Evolutionary conservation across 2,797 vertebrate species (phyloP).

Genomic region (Sternarchorhynchus goeldii): DNA sequence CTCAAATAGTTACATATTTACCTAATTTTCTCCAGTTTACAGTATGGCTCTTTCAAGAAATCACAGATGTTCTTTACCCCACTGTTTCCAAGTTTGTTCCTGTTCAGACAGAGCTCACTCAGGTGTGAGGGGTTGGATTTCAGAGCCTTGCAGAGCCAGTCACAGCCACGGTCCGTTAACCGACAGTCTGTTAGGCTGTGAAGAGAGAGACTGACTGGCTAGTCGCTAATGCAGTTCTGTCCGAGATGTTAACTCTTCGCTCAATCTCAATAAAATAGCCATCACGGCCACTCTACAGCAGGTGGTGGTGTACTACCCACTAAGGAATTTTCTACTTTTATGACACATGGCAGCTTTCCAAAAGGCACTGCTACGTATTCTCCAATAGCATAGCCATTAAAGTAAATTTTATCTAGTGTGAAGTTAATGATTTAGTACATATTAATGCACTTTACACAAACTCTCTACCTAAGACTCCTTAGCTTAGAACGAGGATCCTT

Average conservation of each 20-base stretch:
- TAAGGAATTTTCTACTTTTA: neutral
- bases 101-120: conserved; percentile 44
- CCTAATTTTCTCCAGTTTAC: conserved; percentile 47
- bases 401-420: neutral
- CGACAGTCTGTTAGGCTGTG: conserved; percentile 40
- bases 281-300: neutral
- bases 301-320: neutral
- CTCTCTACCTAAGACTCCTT: conserved; percentile 36
- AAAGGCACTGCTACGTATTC: neutral
- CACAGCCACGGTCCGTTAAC: neutral
- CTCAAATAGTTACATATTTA: conserved; percentile 6
- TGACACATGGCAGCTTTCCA: neutral
- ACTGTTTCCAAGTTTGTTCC: conserved; percentile 14
- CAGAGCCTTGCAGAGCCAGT: conserved; percentile 5
- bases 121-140: conserved; percentile 26
- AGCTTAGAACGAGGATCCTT: conserved; percentile 24
- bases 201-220: neutral
- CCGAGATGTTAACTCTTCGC: too few species aligned
- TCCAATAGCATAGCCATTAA: too few species aligned
- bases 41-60: conserved; percentile 16
- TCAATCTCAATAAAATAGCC: neutral
- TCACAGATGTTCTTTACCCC: conserved; percentile 14
- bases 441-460: neutral
- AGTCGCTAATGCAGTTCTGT: neutral
- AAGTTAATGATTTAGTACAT: neutral